Evolutionary conservation across 2,797 vertebrate genomes (phyloP).

Genomic region (Myotis planiceps): DNA sequence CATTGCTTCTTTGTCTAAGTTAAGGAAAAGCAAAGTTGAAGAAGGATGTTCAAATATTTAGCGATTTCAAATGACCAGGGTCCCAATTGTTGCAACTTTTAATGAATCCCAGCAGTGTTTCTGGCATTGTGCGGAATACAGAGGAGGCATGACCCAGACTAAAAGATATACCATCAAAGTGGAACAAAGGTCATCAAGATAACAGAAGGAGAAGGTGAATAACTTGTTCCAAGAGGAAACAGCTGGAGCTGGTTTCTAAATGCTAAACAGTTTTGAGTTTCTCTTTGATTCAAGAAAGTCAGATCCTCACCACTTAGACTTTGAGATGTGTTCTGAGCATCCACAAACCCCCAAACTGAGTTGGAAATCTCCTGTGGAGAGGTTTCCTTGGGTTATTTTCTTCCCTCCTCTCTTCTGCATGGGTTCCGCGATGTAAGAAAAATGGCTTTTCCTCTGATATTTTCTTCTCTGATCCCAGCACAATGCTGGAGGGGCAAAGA

Average conservation of each 20-base stretch:
- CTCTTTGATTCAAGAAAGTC: constrained; percentile 74
- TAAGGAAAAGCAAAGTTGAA: constrained; percentile 42
- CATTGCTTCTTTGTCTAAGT: constrained; percentile 11
- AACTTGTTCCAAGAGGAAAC: constrained; percentile 63
- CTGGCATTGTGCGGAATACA: constrained; percentile 64
- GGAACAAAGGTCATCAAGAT: constrained; percentile 66
- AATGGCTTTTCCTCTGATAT: constrained; percentile 61
- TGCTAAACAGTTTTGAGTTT: constrained; percentile 77
- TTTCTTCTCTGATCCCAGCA: constrained; percentile 73
- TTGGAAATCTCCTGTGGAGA: constrained; percentile 72
- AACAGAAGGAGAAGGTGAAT: constrained; percentile 74
- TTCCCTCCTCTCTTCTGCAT: constrained; percentile 58
- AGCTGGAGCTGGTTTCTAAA: constrained; percentile 79
- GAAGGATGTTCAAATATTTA: constrained; percentile 57
- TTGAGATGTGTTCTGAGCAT: constrained; percentile 75
- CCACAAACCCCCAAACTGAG: constrained; percentile 49
- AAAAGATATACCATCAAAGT: constrained; percentile 58
- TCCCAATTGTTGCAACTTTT: constrained; percentile 62
- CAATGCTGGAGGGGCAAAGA: constrained; percentile 66
- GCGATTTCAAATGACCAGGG: constrained; percentile 34
- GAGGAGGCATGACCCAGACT: constrained; percentile 54
- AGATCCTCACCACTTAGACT: constrained; percentile 72
- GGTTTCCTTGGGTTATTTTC: constrained; percentile 79
- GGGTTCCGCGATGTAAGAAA: constrained; percentile 8
- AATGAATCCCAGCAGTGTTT: constrained; percentile 43